Evolutionary conservation across 2,888 invertebrate genomes (phyloP).

Genomic region (Baronia brevicornis): DNA sequence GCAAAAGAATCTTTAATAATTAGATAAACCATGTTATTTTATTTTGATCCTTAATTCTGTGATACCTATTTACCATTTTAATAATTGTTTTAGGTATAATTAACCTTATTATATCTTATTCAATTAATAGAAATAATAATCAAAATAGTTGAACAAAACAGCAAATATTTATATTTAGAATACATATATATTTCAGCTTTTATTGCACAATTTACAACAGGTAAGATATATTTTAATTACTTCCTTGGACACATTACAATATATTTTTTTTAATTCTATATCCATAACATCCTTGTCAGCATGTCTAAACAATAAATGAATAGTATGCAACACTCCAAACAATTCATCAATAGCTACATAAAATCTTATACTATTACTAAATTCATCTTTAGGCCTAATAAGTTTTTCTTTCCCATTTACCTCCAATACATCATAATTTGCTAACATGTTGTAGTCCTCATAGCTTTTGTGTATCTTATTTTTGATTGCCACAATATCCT

Average conservation of each 20-base stretch:
- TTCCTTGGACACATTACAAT: conserved; percentile 58
- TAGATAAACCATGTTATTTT: no score
- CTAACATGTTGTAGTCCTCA: conserved; percentile 50
- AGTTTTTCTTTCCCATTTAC: conserved; percentile 38
- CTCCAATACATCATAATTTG: conserved; percentile 45
- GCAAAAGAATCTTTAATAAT: no score
- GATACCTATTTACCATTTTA: no score
- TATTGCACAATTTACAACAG: conserved; percentile 42
- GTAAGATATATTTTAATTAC: conserved; percentile 50
- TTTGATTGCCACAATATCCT: conserved; percentile 42
- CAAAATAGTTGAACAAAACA: no score
- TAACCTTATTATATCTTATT: no score
- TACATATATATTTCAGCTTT: conserved; percentile 13
- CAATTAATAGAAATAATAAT: no score
- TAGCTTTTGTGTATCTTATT: conserved; percentile 36
- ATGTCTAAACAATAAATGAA: conserved; percentile 52
- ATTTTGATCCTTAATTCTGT: no score
- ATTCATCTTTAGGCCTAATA: conserved; percentile 39
- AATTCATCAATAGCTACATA: conserved; percentile 46
- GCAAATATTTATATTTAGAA: no score
- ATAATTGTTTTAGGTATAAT: no score
- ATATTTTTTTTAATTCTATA: conserved; percentile 45
- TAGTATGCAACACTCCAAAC: conserved; percentile 52
- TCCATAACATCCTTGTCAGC: conserved; percentile 44
- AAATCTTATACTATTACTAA: conserved; percentile 35